Base-by-base conservation (phyloP, 2,113 vertebrate genomes). In the Myotis yumanensis region DNA sequence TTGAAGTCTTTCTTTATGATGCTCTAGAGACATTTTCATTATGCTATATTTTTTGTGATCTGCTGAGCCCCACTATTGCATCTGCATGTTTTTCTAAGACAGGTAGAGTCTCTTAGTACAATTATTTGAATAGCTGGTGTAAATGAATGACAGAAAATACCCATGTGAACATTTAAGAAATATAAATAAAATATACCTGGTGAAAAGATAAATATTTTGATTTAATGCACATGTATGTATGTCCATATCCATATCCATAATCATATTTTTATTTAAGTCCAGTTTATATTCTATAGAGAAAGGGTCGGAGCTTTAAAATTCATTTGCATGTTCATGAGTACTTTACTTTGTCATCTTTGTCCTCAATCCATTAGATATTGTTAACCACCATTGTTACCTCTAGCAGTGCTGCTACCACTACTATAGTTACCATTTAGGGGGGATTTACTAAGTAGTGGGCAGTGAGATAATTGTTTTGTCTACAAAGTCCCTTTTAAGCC, bases 1-100 rank as follows among this genome's bases (percentile, higher is more conserved):
- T 48, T 68, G 30, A 97, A 96, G 88, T 93, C 89, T 43, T 96
- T 97, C 86, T 97, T 96, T 96, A 97, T 86, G 90, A 81, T 96
- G 7, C 93, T 96, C 94, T 86, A 57, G 96, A 79, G 96, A 96
- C 48, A 64, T 96, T 95, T 98, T 96, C 68, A 94, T 97, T 93
- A 72, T 93, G n/a, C 90, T 52, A 59, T 92, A 54, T 92, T 71
- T 97, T 18, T 51, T 71, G 69, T 96, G 93, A 97, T 95, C 69
- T 72, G 18, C 20, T 66, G 43, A 96, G 64, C 48, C 40, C 62
- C 86, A 86, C 23, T 9, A 72, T 30, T 95, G 17, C 37, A 81
- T 94, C 66, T 40, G 79, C 76, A 93, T 89, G 80, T 59, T 89
- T 90, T 86, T 77, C 64, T 92, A 80, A 89, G 73, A 80, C 16